These are phyloP conservation scores for Spodoptera littoralis DNA, from an alignment of 2,888 invertebrate species.

Conservation along the genomic window DNA sequence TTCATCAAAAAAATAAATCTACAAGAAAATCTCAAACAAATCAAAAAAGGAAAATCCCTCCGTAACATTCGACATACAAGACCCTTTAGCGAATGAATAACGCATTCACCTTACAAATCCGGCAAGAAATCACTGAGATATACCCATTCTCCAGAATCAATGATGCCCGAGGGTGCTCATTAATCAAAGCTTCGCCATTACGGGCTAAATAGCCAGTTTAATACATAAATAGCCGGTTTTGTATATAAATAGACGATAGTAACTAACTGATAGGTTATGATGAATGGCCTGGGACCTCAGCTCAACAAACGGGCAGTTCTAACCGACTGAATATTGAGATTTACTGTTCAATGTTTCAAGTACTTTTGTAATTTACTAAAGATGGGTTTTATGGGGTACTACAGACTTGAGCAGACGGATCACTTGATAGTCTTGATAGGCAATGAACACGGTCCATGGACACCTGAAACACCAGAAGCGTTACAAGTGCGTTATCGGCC, in stretches of 20 bases:
- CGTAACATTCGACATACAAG: slow-evolving; percentile 18
- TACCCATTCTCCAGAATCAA: slow-evolving; percentile 48
- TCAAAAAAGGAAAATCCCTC: slow-evolving; percentile 15
- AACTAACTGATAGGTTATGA: slow-evolving; percentile 44
- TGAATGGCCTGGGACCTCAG: slow-evolving; percentile 38
- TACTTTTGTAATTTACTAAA: slow-evolving; percentile 3
- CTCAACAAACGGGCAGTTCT: slow-evolving; percentile 32
- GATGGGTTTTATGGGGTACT: not conserved
- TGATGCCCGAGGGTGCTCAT: slow-evolving; percentile 44
- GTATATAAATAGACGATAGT: slow-evolving; percentile 47
- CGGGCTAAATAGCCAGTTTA: slow-evolving; percentile 46
- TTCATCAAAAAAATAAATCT: not conserved
- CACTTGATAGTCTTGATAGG: no score
- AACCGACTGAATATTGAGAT: slow-evolving; percentile 20
- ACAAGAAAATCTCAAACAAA: slow-evolving; percentile 10
- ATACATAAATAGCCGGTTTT: slow-evolving; percentile 48
- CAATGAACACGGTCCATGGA: no score
- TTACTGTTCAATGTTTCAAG: not conserved
- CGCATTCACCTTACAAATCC: slow-evolving; percentile 43
- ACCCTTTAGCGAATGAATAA: slow-evolving; percentile 39
- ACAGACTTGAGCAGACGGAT: no score
- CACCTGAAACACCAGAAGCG: no score
- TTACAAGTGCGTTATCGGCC: no score
- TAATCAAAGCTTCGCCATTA: slow-evolving; percentile 50
- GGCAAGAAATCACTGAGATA: slow-evolving; percentile 50